Evolutionary conservation across 2,888 invertebrate genomes (phyloP).

Genomic region (Dugesia japonica): DNA sequence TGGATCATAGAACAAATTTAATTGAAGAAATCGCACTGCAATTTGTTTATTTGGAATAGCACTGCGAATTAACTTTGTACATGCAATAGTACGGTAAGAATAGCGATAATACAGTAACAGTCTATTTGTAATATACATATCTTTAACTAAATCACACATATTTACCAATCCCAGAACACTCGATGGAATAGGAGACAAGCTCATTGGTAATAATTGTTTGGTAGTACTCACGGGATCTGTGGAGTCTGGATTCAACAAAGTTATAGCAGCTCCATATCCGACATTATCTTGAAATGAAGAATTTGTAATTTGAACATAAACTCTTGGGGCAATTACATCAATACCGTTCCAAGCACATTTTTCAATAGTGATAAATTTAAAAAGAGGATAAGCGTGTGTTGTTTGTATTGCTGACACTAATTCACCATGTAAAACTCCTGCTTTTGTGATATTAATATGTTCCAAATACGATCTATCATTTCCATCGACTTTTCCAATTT

Average conservation of each 20-base stretch:
- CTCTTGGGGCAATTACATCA: constrained; percentile 71
- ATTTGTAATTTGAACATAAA: constrained; percentile 52
- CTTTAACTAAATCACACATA: constrained; percentile 84
- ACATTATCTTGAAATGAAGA: constrained; percentile 56
- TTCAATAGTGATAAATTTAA: constrained; percentile 62
- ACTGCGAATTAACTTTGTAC: constrained; percentile 84
- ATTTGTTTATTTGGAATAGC: constrained; percentile 68
- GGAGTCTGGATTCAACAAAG: constrained; percentile 73
- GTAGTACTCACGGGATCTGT: constrained; percentile 64
- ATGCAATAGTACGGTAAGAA: constrained; percentile 82
- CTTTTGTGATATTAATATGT: constrained; percentile 64
- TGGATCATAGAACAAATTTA: constrained; percentile 43
- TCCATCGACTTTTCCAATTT: constrained; percentile 51
- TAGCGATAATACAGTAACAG: constrained; percentile 86
- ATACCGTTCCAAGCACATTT: constrained; percentile 76
- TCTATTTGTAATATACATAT: constrained; percentile 70
- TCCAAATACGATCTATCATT: constrained; percentile 61
- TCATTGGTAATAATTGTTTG: constrained; percentile 17
- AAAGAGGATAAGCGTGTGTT: constrained; percentile 70
- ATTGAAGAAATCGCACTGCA: constrained; percentile 55
- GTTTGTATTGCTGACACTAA: constrained; percentile 75
- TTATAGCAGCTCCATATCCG: constrained; percentile 72
- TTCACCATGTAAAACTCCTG: constrained; percentile 83
- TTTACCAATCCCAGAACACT: constrained; percentile 80
- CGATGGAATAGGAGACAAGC: constrained; percentile 57